These are phyloP conservation scores for Fissipunctia ypsillon DNA, from an alignment of 2,888 invertebrate genomes.

Conservation along the genomic window DNA sequence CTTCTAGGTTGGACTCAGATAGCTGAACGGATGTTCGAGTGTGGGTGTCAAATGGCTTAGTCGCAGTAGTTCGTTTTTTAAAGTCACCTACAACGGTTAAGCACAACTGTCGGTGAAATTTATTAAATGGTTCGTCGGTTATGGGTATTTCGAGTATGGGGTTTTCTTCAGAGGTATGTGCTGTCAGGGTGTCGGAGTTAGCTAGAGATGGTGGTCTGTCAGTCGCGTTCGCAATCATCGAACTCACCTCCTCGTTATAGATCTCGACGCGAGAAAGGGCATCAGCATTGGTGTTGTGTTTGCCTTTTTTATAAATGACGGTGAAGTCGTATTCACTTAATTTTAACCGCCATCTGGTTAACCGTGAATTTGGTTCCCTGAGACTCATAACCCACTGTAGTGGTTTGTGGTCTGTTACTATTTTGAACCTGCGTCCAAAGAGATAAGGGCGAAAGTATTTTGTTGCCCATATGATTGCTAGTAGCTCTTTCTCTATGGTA, in stretches of 20 bases:
- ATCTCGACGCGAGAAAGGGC: neutral
- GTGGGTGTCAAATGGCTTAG: slow-evolving; percentile 10
- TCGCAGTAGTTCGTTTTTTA: neutral
- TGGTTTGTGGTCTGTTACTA: too few relatives aligned
- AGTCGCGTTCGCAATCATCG: neutral
- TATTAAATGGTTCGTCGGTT: neutral
- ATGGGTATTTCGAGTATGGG: slow-evolving; percentile 4
- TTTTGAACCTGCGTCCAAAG: too few relatives aligned
- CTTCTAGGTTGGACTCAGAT: slow-evolving; percentile 4
- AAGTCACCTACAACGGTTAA: neutral
- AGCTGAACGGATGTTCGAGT: slow-evolving; percentile 7
- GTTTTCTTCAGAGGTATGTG: neutral
- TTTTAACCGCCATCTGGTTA: too few relatives aligned
- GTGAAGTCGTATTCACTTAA: too few relatives aligned
- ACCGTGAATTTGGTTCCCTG: too few relatives aligned
- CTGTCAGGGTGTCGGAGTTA: neutral
- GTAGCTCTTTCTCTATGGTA: neutral
- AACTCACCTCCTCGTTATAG: neutral
- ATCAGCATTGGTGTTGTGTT: too few relatives aligned
- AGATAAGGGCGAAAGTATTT: too few relatives aligned
- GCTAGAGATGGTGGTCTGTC: neutral
- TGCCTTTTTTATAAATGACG: too few relatives aligned
- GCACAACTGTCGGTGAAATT: slow-evolving; percentile 2
- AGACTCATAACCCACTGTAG: too few relatives aligned
- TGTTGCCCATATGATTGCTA: neutral